Percentiles rank a stretch among this genome's conserved stretches.
Evolutionary conservation across 2,797 vertebrate genomes (phyloP).

Genomic region (Oophaga sylvatica): DNA sequence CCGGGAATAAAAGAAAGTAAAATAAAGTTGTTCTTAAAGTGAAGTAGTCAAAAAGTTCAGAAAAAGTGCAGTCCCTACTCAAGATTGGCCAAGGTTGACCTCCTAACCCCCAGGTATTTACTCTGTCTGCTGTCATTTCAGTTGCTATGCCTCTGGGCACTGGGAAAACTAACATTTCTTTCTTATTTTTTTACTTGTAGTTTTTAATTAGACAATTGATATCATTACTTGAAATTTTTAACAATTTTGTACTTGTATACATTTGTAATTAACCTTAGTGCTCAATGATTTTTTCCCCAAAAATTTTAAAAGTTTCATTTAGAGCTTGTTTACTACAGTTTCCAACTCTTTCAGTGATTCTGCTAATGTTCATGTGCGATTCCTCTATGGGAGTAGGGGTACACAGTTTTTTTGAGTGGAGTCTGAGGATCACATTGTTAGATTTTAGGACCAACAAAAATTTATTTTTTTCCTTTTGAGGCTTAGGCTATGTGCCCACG

Average conservation of each 20-base stretch:
- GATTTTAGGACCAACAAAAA: background rate
- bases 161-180: constrained; percentile 23
- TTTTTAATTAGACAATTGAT: background rate
- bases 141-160: constrained; percentile 47
- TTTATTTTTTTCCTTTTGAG: no score
- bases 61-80: constrained; percentile 54
- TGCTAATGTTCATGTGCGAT: background rate
- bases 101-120: constrained; percentile 47
- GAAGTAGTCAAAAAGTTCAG: constrained; percentile 40
- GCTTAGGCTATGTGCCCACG: no score
- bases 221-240: background rate
- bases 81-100: constrained; percentile 44
- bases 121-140: constrained; percentile 50
- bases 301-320: background rate
- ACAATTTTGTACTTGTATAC: no score
- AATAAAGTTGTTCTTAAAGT: constrained; percentile 9
- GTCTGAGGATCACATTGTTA: background rate
- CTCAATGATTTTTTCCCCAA: background rate
- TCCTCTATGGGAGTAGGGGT: background rate
- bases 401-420: background rate
- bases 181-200: constrained; percentile 7
- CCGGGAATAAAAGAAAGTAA: background rate
- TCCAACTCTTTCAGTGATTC: background rate
- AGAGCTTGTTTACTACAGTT: background rate
- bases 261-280: background rate